A percentile compares a stretch with the other conserved stretches of the same genome.
Evolutionary conservation across 2,113 vertebrate genomes (phyloP).

Genomic region (Rynchops niger): DNA sequence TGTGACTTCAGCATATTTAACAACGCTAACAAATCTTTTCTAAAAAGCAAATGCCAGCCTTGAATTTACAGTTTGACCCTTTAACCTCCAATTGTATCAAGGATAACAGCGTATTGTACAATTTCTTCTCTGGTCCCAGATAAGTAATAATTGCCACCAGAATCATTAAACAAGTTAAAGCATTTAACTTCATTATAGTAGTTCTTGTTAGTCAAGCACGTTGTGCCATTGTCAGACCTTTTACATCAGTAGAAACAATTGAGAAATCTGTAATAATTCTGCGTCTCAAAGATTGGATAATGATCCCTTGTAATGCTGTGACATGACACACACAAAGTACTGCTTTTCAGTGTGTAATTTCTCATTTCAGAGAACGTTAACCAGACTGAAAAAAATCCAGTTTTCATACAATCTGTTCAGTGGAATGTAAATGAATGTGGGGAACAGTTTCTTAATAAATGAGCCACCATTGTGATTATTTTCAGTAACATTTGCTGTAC

Average conservation of each 20-base stretch:
- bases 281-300: slow-evolving; percentile 60
- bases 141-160: slow-evolving; percentile 57
- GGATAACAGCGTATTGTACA: slow-evolving; percentile 51
- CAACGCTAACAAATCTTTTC: background rate
- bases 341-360: slow-evolving; percentile 62
- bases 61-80: slow-evolving; percentile 55
- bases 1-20: slow-evolving; percentile 32
- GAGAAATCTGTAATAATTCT: slow-evolving; percentile 66
- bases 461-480: slow-evolving; percentile 43
- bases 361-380: slow-evolving; percentile 61
- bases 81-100: slow-evolving; percentile 47
- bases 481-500: slow-evolving; percentile 58
- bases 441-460: slow-evolving; percentile 60
- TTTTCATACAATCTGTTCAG: slow-evolving; percentile 43
- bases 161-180: slow-evolving; percentile 66
- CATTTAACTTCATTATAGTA: slow-evolving; percentile 65
- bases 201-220: slow-evolving; percentile 40
- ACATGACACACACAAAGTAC: slow-evolving; percentile 54
- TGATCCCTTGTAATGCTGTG: slow-evolving; percentile 62
- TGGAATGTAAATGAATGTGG: slow-evolving; percentile 42
- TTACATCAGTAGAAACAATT: slow-evolving; percentile 66
- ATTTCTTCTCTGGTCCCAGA: slow-evolving; percentile 25
- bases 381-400: background rate
- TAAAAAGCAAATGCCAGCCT: slow-evolving; percentile 48
- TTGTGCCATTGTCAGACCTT: slow-evolving; percentile 45